A percentile compares a stretch with the other conserved stretches of the same genome.
phyloP scores from a whole-genome alignment of 2,113 vertebrate species.

The Dromiciops gliroides region DNA sequence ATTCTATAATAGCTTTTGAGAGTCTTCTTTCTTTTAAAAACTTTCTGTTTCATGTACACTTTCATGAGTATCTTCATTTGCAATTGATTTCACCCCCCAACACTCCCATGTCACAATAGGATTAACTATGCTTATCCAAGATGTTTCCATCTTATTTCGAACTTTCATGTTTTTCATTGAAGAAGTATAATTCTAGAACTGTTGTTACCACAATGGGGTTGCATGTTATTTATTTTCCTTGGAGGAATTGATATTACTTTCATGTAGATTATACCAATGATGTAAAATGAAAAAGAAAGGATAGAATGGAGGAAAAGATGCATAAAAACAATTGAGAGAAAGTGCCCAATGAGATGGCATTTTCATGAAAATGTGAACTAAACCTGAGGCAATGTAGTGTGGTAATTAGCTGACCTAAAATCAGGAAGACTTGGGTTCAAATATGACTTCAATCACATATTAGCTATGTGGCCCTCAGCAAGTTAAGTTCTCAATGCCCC shows the following conservation, averaged over 20 bases:
- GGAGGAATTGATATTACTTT: neutral
- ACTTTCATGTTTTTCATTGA: neutral
- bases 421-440: neutral
- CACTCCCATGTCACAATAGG: neutral
- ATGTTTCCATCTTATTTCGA: neutral
- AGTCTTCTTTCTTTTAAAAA: neutral
- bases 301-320: neutral
- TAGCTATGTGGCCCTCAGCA: neutral
- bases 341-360: neutral
- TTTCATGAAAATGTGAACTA: neutral
- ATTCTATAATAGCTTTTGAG: neutral
- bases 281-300: neutral
- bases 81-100: neutral
- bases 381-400: neutral
- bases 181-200: neutral
- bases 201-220: neutral
- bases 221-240: neutral
- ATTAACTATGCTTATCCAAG: neutral
- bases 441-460: neutral
- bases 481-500: neutral
- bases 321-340: neutral
- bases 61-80: neutral
- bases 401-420: neutral
- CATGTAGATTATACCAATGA: neutral
- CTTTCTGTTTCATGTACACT: neutral